These are phyloP conservation scores for Drosophila mimetica DNA, from an alignment of 2,888 invertebrate genomes.

Conservation along the genomic window DNA sequence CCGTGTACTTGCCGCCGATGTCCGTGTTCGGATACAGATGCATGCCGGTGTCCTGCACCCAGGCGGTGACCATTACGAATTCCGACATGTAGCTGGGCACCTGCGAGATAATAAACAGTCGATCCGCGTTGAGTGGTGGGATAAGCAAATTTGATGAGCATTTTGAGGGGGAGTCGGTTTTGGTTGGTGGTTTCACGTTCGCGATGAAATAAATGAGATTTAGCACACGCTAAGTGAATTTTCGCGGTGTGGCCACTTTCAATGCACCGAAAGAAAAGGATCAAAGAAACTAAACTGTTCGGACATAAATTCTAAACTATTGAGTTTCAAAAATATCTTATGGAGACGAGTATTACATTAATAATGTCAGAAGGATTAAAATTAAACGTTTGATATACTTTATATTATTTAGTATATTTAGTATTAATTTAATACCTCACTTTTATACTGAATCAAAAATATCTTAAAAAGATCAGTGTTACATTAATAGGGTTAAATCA, in stretches of 20 bases:
- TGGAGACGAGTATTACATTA: no score
- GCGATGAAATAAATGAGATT: slow-evolving; percentile 54
- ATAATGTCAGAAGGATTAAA: no score
- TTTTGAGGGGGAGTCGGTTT: slow-evolving; percentile 15
- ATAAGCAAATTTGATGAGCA: slow-evolving; percentile 57
- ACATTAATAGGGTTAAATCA: no score
- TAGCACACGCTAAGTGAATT: slow-evolving; percentile 61
- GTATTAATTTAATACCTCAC: no score
- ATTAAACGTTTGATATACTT: no score
- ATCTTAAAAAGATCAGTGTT: no score
- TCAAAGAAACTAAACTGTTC: no score
- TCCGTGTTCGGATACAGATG: slow-evolving; percentile 91
- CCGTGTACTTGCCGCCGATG: slow-evolving; percentile 91
- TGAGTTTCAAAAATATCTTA: no score
- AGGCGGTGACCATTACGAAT: slow-evolving; percentile 94
- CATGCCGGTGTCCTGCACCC: slow-evolving; percentile 93
- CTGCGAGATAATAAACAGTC: slow-evolving; percentile 55
- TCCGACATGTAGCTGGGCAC: slow-evolving; percentile 95
- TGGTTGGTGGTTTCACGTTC: not conserved
- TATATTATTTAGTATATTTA: no score
- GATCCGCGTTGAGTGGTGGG: slow-evolving; percentile 1
- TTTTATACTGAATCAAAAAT: no score
- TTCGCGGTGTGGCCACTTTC: slow-evolving; percentile 10
- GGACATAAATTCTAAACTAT: no score
- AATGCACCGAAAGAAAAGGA: no score